These are phyloP conservation scores for Bombus cullumanus DNA, from an alignment of 1,140 invertebrate genomes.

Conservation along the genomic window DNA sequence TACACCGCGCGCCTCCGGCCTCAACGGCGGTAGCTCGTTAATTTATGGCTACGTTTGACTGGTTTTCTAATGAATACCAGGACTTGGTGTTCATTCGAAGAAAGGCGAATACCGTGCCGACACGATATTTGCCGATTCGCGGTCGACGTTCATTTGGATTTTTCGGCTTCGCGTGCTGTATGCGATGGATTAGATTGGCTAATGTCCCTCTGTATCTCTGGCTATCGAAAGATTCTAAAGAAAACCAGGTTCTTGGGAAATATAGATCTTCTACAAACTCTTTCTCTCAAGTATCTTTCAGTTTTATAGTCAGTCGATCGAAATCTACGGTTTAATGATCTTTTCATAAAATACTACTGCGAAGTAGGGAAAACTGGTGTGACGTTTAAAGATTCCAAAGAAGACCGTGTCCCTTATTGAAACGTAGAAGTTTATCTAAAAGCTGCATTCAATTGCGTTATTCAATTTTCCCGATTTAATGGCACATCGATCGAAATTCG, in stretches of 20 bases:
- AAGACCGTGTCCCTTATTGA: too few relatives aligned
- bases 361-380: too few relatives aligned
- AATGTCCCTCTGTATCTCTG: not conserved
- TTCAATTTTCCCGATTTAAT: too few relatives aligned
- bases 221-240: not conserved
- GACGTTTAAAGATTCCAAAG: not conserved
- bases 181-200: not conserved
- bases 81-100: not conserved
- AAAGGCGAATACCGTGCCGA: not conserved
- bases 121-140: not conserved
- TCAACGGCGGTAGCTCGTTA: constrained; percentile 1
- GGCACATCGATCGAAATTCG: too few relatives aligned
- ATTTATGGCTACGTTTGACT: constrained; percentile 38
- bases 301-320: too few relatives aligned
- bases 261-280: not conserved
- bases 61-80: constrained; percentile 40
- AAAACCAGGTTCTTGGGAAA: not conserved
- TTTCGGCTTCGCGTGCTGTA: too few relatives aligned
- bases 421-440: too few relatives aligned
- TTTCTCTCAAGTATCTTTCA: not conserved
- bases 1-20: not conserved
- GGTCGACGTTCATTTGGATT: not conserved
- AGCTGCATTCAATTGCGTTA: too few relatives aligned
- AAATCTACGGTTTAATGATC: not conserved
- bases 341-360: too few relatives aligned